Evolutionary conservation across 23 tunicate genomes (phyloP), one percentile per base, ranked within the genome.

Genomic region (Trididemnum miniatum): DNA sequence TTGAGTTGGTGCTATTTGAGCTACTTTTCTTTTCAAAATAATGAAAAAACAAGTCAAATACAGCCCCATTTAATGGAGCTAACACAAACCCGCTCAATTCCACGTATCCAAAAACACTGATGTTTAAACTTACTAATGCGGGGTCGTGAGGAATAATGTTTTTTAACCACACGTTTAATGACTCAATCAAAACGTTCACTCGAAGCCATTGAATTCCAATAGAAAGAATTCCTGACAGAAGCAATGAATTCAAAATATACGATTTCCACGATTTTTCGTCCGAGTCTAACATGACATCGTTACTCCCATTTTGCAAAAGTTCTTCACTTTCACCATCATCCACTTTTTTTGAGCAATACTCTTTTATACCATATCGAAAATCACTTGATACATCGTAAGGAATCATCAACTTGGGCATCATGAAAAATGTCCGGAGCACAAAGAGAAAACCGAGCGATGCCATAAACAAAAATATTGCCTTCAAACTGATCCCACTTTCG

Each of bases 341-440:
- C 15, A 9, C 18, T 2, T 52, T 82, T 38, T 25, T 71, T 7
- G 20, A 26, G n/a, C 26, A 15, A 22, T 54, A 71, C 15, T 82
- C 86, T 5, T 25, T 25, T 1, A 82, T n/a, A 1, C 86, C 86
- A 33, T 34, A 82, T 7, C 44, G 3, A 39, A 34, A 82, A 23
- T 28, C 79, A 33, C 52, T 51, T 3, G 67, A 25, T 3, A 82
- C 39, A 0, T 78, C 74, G 39, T 71, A 82, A 38, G 86, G 86
- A 31, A 82, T 51, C n/a, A 59, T 35, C 35, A 0, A 44, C 35
- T 39, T 0, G n/a, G 86, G 86, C 35, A 82, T 26, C 33, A 82
- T 24, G 36, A 52, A 20, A 77, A 82, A 82, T 5, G 86, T 82
- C 49, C 86, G 59, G 20, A 82, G 20, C 80, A 78, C 71, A 29